These are phyloP conservation scores for Bicyclus anynana DNA, from an alignment of 1,140 invertebrate species.

Conservation along the genomic window DNA sequence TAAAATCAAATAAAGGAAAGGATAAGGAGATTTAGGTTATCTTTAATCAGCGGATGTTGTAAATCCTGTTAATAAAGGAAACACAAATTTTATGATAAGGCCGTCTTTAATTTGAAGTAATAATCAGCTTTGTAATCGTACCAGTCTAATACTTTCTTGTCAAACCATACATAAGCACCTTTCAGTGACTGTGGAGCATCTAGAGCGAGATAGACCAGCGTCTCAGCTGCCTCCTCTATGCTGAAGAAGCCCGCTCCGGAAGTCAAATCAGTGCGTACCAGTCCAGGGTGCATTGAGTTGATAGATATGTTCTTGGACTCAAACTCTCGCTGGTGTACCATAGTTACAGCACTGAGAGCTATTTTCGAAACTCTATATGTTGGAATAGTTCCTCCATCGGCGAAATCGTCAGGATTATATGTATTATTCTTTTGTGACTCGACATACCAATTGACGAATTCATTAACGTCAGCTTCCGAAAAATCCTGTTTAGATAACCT, in stretches of 20 bases:
- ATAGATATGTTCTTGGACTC: constrained; percentile 79
- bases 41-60: too few relatives aligned
- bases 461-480: constrained; percentile 77
- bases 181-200: constrained; percentile 54
- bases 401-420: constrained; percentile 60
- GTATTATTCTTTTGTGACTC: constrained; percentile 52
- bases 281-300: constrained; percentile 82
- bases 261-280: constrained; percentile 86
- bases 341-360: constrained; percentile 80
- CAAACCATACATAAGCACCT: constrained; percentile 68
- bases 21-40: too few relatives aligned
- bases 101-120: constrained; percentile 36
- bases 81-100: too few relatives aligned
- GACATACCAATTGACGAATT: constrained; percentile 83
- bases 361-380: constrained; percentile 85
- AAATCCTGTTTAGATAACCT: constrained; percentile 75
- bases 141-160: constrained; percentile 59
- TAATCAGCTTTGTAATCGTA: constrained; percentile 50
- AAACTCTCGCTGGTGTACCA: constrained; percentile 80
- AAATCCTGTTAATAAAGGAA: too few relatives aligned
- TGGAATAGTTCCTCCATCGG: constrained; percentile 76
- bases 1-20: too few relatives aligned
- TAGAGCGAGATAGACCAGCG: constrained; percentile 56
- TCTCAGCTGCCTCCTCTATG: constrained; percentile 80
- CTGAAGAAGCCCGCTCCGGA: constrained; percentile 80